Evolutionary conservation across 2,888 invertebrate genomes (phyloP), one percentile per base, ranked within the genome.

Genomic region (Drosophila robusta): DNA sequence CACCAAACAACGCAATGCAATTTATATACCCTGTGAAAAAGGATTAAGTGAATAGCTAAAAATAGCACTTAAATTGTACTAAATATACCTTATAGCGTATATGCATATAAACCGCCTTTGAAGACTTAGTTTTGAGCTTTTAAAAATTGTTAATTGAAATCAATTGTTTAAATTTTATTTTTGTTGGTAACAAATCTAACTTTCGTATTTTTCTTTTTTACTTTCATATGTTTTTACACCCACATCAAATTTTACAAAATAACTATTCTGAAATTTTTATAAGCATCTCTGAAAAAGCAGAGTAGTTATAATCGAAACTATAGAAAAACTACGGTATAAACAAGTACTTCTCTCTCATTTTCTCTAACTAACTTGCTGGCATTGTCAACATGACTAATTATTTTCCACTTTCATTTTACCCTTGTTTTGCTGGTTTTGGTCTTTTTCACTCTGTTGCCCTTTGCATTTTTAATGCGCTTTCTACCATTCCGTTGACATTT

Each of bases 331-430:
- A 34, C 55, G 41, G 14, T 61, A 70, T 42, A 12, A 29, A 0
- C 0, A 0, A 11, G 22, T 26, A 9, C 0, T 18, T 6, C 8
- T 1, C 3, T 22, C 9, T 0, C 7, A 3, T 0, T 47, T 16
- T 51, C 18, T n/a, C 46, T 34, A 49, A 69, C 36, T 24, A 50
- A 38, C 34, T 64, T 32, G 41, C 50, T 70, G 55, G 55, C 41
- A 44, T 52, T 69, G 60, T 61, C 54, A 64, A 70, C 74, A 57
- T 42, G 49, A 70, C 84, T 75, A 84, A 81, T 84, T 81, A 84
- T 78, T 81, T 80, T 80, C 55, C 68, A 75, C 70, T 80, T 72
- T 55, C 75, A 64, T 67, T 74, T 60, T 55, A 50, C 41, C 29
- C 38, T 63, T 65, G 47, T 63, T 61, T 61, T 61, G 51, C 60